Percentiles rank a stretch among this genome's conserved stretches.
Conservation (phyloP, 2,888 invertebrate genomes). For the Timandra comae region DNA sequence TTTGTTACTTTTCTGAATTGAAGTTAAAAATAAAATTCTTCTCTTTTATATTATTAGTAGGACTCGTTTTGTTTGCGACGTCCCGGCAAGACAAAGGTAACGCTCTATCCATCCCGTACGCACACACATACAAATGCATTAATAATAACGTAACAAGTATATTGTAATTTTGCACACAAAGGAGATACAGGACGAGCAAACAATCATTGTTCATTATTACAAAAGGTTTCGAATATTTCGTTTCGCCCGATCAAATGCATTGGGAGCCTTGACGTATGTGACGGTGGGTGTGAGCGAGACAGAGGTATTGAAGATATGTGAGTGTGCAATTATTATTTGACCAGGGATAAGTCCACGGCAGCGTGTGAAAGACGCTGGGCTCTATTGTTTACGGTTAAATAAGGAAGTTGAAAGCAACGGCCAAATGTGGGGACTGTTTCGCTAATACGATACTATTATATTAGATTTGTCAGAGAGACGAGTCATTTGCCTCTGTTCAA, state of each 20-base stretch:
- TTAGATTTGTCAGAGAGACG: constrained; percentile 8
- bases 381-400: constrained; percentile 74
- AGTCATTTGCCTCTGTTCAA: too few relatives aligned
- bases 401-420: constrained; percentile 67
- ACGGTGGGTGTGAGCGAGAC: constrained; percentile 54
- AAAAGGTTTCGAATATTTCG: constrained; percentile 74
- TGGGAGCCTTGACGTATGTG: constrained; percentile 60
- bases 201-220: constrained; percentile 77
- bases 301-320: constrained; percentile 43
- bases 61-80: constrained; percentile 74
- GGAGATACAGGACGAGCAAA: constrained; percentile 72
- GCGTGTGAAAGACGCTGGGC: constrained; percentile 73
- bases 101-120: constrained; percentile 69
- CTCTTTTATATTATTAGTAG: constrained; percentile 73
- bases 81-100: constrained; percentile 74
- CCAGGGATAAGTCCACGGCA: constrained; percentile 72
- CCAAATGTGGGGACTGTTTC: constrained; percentile 48
- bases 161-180: constrained; percentile 77
- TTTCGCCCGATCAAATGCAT: constrained; percentile 74
- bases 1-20: constrained; percentile 75
- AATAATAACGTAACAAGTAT: constrained; percentile 72
- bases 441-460: constrained; percentile 59
- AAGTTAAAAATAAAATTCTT: constrained; percentile 76
- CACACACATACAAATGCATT: constrained; percentile 59
- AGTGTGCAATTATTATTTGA: constrained; percentile 75